These are phyloP conservation scores for Neosilurus hyrtlii DNA, from an alignment of 2,797 vertebrate genomes.

Conservation along the genomic window DNA sequence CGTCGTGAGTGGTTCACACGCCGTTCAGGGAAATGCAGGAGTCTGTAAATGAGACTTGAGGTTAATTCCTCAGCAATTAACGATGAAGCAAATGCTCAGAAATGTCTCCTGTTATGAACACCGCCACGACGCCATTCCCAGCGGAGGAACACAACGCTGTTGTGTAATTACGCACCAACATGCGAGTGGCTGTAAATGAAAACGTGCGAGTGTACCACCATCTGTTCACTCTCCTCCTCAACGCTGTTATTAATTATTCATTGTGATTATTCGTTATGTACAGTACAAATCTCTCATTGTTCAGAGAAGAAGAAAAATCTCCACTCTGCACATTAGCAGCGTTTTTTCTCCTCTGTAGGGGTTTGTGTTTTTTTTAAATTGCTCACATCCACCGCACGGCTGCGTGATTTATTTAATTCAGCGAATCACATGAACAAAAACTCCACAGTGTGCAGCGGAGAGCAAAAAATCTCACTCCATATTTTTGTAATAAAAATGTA, in stretches of 20 bases:
- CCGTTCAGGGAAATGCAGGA: background rate
- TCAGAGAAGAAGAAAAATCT: background rate
- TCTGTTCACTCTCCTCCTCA: constrained; percentile 39
- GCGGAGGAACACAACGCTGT: constrained; percentile 24
- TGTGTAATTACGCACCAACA: constrained; percentile 47
- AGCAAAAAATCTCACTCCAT: background rate
- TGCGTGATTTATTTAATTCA: background rate
- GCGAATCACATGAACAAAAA: background rate
- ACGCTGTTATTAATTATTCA: constrained; percentile 32
- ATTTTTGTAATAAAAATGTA: background rate
- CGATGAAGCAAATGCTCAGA: background rate
- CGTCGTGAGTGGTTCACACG: background rate
- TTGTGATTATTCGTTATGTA: background rate
- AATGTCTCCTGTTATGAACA: background rate
- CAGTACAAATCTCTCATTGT: background rate
- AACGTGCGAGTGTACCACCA: constrained; percentile 33
- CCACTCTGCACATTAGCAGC: background rate
- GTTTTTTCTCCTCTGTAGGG: too few species aligned
- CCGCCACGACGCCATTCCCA: constrained; percentile 27
- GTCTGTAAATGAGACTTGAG: background rate
- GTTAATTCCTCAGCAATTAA: constrained; percentile 24
- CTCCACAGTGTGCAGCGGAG: background rate
- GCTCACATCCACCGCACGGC: background rate
- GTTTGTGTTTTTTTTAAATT: background rate
- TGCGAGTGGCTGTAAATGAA: constrained; percentile 44